phyloP scores from a whole-genome alignment of 2,888 invertebrate genomes.

The Muschampia plurimacula region DNA sequence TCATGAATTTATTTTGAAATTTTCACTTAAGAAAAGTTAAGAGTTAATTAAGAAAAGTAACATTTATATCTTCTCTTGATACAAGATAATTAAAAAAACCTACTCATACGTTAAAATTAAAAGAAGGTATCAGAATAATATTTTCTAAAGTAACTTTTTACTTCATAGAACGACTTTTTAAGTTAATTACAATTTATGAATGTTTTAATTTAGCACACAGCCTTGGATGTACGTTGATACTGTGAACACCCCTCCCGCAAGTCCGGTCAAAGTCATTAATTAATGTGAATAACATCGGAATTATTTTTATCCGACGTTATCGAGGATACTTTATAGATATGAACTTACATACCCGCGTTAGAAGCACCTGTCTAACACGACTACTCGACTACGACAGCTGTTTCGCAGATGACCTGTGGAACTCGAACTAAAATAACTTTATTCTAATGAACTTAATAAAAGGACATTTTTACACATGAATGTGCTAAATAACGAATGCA shows the following conservation, averaged over 20 bases:
- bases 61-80: not conserved
- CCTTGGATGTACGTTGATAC: slow-evolving; percentile 1
- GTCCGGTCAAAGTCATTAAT: slow-evolving; percentile 25
- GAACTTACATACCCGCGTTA: slow-evolving; percentile 53
- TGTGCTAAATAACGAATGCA: slow-evolving; percentile 18
- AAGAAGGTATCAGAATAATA: not conserved
- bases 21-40: too few species aligned
- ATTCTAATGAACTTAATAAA: slow-evolving; percentile 38
- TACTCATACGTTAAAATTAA: not conserved
- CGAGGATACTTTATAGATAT: slow-evolving; percentile 42
- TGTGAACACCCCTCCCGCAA: slow-evolving; percentile 4
- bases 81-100: too few species aligned
- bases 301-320: slow-evolving; percentile 42
- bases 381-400: slow-evolving; percentile 58
- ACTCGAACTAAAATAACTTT: slow-evolving; percentile 36
- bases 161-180: not conserved
- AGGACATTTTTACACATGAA: slow-evolving; percentile 31
- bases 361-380: slow-evolving; percentile 77
- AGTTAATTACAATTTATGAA: slow-evolving; percentile 18
- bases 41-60: not conserved
- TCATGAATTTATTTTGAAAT: too few species aligned
- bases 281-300: slow-evolving; percentile 31
- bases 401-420: slow-evolving; percentile 50
- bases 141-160: not conserved
- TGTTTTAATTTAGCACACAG: slow-evolving; percentile 13